Percentiles rank a stretch among this genome's conserved stretches.
Evolutionary conservation across 2,888 invertebrate species (phyloP).

Genomic region (Anoplius nigerrimus): DNA sequence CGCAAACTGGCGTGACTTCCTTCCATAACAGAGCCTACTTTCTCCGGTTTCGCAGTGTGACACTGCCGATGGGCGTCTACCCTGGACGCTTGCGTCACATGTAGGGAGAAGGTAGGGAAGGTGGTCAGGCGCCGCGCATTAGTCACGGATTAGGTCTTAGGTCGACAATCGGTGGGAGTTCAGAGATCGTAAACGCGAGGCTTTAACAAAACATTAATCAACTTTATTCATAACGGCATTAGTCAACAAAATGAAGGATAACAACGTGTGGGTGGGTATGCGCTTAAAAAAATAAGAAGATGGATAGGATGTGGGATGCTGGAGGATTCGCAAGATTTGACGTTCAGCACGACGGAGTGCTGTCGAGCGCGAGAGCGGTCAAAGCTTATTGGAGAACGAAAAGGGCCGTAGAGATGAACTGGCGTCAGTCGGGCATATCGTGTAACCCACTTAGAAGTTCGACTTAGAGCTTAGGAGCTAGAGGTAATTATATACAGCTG

Average conservation of each 20-base stretch:
- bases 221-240: slow-evolving; percentile 71
- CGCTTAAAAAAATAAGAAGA: slow-evolving; percentile 40
- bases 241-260: slow-evolving; percentile 68
- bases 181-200: slow-evolving; percentile 16
- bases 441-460: slow-evolving; percentile 26
- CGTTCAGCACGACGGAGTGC: no score
- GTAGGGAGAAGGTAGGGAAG: no score
- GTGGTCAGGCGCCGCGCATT: background rate
- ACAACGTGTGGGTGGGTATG: slow-evolving; percentile 65
- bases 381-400: slow-evolving; percentile 17
- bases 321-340: background rate
- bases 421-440: slow-evolving; percentile 60
- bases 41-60: slow-evolving; percentile 48
- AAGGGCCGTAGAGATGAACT: slow-evolving; percentile 47
- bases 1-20: slow-evolving; percentile 46
- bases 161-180: background rate
- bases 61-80: slow-evolving; percentile 13
- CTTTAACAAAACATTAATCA: slow-evolving; percentile 69
- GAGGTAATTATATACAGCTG: slow-evolving; percentile 68
- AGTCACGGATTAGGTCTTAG: background rate
- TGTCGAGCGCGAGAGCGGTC: slow-evolving; percentile 12
- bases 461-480: slow-evolving; percentile 52
- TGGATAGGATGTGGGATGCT: slow-evolving; percentile 25
- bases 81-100: slow-evolving; percentile 40
- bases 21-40: slow-evolving; percentile 54